A percentile compares a stretch with the other conserved stretches of the same genome.
Conservation (phyloP, 37 sponge, comb jelly and placozoan species). For the Bolinopsis microptera region DNA sequence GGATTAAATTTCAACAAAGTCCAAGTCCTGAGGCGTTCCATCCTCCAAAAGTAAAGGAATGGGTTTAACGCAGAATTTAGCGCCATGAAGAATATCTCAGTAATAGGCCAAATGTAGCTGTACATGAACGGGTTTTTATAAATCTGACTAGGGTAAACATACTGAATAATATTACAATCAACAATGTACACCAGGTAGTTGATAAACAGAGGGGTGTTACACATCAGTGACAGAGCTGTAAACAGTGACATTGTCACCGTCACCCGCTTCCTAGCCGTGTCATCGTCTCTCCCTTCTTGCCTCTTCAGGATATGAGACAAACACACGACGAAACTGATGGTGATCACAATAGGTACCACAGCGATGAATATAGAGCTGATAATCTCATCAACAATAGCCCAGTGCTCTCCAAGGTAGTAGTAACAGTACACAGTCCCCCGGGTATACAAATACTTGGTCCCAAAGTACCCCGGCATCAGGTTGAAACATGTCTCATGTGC, state of each 20-base stretch:
- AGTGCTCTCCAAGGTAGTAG: background rate
- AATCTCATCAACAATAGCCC: background rate
- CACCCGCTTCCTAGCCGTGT: background rate
- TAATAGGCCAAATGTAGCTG: slow-evolving; percentile 3
- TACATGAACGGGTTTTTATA: background rate
- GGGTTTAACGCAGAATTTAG: slow-evolving; percentile 16
- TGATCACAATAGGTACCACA: background rate
- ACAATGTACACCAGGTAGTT: slow-evolving; percentile 16
- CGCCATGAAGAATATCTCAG: background rate
- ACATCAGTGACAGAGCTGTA: background rate
- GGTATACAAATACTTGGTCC: background rate
- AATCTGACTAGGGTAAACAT: background rate
- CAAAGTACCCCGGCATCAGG: background rate
- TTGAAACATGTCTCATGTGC: background rate
- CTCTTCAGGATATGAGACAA: background rate
- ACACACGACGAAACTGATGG: background rate
- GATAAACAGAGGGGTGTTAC: background rate
- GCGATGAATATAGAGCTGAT: background rate
- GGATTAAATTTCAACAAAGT: no score
- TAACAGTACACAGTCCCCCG: background rate
- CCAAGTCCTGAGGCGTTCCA: background rate
- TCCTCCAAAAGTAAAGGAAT: background rate
- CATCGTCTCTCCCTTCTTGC: background rate
- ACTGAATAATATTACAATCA: background rate
- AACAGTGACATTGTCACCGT: slow-evolving; percentile 12